A percentile compares a stretch with the other conserved stretches of the same genome.
Conservation (phyloP, 2,797 vertebrate genomes). For the Sebastes kiyomatsui region DNA sequence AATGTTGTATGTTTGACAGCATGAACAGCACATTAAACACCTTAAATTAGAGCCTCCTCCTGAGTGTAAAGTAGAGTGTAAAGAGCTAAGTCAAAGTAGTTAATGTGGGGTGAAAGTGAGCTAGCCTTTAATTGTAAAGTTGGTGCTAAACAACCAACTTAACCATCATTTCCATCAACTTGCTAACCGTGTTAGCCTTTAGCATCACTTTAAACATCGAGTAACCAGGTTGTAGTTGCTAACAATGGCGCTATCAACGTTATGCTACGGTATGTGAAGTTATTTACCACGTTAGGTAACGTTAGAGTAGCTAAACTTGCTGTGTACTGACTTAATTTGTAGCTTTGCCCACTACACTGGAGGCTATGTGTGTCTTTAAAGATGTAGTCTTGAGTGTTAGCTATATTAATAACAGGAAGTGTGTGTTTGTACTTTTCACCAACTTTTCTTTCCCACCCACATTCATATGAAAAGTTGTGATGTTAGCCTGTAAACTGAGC, state of each 20-base stretch:
- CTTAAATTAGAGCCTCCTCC: no score
- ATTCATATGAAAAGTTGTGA: neutral
- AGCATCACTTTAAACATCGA: slow-evolving; percentile 36
- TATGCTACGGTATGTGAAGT: slow-evolving; percentile 13
- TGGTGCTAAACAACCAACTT: slow-evolving; percentile 50
- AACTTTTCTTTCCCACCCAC: slow-evolving; percentile 23
- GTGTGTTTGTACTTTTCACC: slow-evolving; percentile 5
- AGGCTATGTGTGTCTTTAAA: neutral
- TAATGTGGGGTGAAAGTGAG: neutral
- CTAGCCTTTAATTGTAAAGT: slow-evolving; percentile 22
- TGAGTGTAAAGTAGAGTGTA: neutral
- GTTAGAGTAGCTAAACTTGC: neutral
- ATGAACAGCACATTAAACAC: no score
- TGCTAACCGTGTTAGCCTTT: slow-evolving; percentile 68
- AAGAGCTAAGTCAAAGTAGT: neutral
- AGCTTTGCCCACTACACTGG: neutral
- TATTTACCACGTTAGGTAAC: slow-evolving; percentile 28
- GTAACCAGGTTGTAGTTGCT: slow-evolving; percentile 41
- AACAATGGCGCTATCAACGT: slow-evolving; percentile 34
- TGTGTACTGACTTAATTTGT: neutral
- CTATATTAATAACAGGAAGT: slow-evolving; percentile 42
- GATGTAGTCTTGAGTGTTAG: neutral
- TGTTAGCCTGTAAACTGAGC: neutral
- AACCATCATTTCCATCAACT: slow-evolving; percentile 29
- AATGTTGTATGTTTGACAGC: slow-evolving; percentile 27